Evolutionary conservation across 2,797 vertebrate genomes (phyloP).

Genomic region (Chiloscyllium punctatum): DNA sequence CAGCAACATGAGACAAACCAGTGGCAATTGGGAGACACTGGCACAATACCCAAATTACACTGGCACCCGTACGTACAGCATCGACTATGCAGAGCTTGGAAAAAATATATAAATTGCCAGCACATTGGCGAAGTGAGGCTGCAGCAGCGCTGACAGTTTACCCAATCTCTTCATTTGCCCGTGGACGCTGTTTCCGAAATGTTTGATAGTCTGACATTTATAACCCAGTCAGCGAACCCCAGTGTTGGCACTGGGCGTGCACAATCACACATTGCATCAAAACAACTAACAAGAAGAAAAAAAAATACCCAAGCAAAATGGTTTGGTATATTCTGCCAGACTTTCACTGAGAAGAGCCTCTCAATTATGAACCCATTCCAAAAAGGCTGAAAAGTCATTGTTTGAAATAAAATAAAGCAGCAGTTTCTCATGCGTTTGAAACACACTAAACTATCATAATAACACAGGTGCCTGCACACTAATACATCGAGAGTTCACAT

Average conservation of each 20-base stretch:
- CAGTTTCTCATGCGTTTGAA: slow-evolving; percentile 34
- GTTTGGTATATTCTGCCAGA: slow-evolving; percentile 18
- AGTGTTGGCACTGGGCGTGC: neutral
- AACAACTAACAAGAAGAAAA: neutral
- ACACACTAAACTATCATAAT: slow-evolving; percentile 25
- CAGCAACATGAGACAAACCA: neutral
- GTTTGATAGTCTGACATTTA: neutral
- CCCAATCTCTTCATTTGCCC: neutral
- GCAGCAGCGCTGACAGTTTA: neutral
- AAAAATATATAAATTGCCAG: neutral
- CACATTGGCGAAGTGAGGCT: neutral
- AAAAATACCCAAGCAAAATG: slow-evolving; percentile 20
- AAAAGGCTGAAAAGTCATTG: slow-evolving; percentile 10
- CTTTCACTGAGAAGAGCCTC: neutral
- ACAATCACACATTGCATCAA: slow-evolving; percentile 1
- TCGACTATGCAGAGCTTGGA: neutral
- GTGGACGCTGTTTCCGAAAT: neutral
- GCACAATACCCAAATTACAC: neutral
- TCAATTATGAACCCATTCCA: slow-evolving; percentile 4
- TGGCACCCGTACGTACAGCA: slow-evolving; percentile 27
- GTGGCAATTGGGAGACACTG: neutral
- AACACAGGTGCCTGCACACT: slow-evolving; percentile 33
- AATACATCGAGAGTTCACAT: slow-evolving; percentile 27
- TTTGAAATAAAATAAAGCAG: slow-evolving; percentile 28
- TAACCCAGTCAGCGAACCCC: neutral